Base-by-base conservation (phyloP, 2,113 vertebrate genomes). In the Notarius lentiginosus region DNA sequence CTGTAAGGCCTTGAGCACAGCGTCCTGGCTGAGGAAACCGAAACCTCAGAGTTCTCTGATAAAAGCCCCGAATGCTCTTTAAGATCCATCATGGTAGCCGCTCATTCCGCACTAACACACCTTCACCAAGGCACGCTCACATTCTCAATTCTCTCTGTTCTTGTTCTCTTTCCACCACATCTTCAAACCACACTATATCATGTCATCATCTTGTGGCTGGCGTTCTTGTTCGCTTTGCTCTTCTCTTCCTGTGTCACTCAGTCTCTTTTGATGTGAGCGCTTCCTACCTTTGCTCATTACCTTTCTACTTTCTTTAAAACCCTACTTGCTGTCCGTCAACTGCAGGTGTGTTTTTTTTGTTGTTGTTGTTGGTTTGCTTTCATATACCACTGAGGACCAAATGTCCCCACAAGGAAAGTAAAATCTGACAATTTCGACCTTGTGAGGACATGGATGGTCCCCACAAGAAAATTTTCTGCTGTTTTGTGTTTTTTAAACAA, bases 231-330 rank as follows among this genome's bases (percentile, higher is more conserved):
- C 83, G 12, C 76, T 83, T 20, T 90, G 81, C 87, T 89, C 84
- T 86, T 47, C 84, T 91, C 83, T 87, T 84, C 82, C 79, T 83
- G 85, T 88, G 90, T 93, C 92, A 91, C 47, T 79, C 77, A 47
- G 17, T 86, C 22, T 22, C 66, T 73, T 70, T 86, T 73, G 68
- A 87, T 75, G 68, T 87, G 68, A 82, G 53, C 66, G 8, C 72
- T 72, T 79, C 17, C 70, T 89, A 70, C 84, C 70, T 84, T 83
- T 82, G 82, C 79, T 68, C 70, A 85, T 83, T 94, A 93, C 92
- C 91, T 92, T 92, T 92, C 58, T 53, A 11, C 14, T 41, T 66
- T 58, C 12, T 65, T 76, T 87, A 27, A 83, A 87, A 83, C 4
- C 80, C 20, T 41, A 7, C 86, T 66, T 53, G 72, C 66, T 66